Evolutionary conservation across 2,888 invertebrate species (phyloP).

Genomic region (Agrochola litura): DNA sequence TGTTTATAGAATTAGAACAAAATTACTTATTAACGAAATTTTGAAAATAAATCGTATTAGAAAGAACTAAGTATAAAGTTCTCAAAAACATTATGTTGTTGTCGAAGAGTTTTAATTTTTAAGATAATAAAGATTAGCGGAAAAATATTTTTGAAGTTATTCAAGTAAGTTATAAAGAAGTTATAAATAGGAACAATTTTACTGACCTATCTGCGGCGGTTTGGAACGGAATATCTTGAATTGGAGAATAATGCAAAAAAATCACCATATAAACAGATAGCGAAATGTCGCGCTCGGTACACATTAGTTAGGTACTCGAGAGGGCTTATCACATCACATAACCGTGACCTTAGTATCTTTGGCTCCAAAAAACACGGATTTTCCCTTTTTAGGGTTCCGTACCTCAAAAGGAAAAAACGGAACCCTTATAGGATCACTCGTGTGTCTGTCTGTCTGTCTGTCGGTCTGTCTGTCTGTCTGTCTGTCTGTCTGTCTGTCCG

Average conservation of each 20-base stretch:
- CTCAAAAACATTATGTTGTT: background rate
- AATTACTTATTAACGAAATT: slow-evolving; percentile 22
- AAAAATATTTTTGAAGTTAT: background rate
- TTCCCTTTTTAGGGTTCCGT: no score
- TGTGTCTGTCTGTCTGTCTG: no score
- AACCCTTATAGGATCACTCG: no score
- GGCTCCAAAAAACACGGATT: slow-evolving; percentile 6
- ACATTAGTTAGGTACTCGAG: background rate
- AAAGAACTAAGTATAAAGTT: background rate
- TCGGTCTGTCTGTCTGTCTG: no score
- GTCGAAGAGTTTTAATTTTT: background rate
- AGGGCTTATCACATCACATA: background rate
- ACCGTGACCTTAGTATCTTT: background rate
- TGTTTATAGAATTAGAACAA: slow-evolving; percentile 34
- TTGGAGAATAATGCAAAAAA: background rate
- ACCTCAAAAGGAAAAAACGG: no score
- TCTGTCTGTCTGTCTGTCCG: no score
- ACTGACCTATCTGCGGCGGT: background rate
- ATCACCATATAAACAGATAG: background rate
- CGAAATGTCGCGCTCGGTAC: background rate
- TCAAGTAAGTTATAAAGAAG: background rate
- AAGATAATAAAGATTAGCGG: no score
- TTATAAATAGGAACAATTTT: background rate
- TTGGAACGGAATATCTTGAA: background rate
- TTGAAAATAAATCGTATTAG: slow-evolving; percentile 17